These are phyloP conservation scores for Albula glossodonta DNA, from an alignment of 2,113 vertebrate genomes.

Conservation along the genomic window DNA sequence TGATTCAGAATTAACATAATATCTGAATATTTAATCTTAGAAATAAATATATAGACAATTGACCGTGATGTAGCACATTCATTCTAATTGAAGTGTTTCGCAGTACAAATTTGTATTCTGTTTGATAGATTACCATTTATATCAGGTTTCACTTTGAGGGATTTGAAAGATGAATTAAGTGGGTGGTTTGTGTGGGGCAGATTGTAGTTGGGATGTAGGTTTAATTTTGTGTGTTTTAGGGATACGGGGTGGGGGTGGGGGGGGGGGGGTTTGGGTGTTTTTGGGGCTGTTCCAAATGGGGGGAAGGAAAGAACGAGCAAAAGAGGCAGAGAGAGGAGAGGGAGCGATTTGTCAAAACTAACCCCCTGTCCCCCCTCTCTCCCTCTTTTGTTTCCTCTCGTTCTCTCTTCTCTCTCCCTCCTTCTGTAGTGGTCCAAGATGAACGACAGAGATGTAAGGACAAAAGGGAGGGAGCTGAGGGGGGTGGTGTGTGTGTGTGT, in stretches of 20 bases:
- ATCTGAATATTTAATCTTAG: too few relatives aligned
- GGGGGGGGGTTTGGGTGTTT: not conserved
- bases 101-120: too few relatives aligned
- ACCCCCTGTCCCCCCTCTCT: slow-evolving; percentile 71
- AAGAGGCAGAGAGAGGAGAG: slow-evolving; percentile 54
- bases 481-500: slow-evolving; percentile 54
- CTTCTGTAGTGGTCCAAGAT: slow-evolving; percentile 78
- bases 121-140: too few relatives aligned
- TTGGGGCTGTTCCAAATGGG: not conserved
- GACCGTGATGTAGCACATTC: too few relatives aligned
- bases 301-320: slow-evolving; percentile 29
- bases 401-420: slow-evolving; percentile 64
- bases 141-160: too few relatives aligned
- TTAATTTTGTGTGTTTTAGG: not conserved
- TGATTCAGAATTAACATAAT: too few relatives aligned
- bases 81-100: too few relatives aligned
- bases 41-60: too few relatives aligned
- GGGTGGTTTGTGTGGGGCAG: not conserved
- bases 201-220: not conserved
- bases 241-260: not conserved
- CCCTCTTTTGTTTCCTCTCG: slow-evolving; percentile 63
- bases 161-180: too few relatives aligned
- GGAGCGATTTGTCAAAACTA: slow-evolving; percentile 66
- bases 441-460: slow-evolving; percentile 77
- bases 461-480: slow-evolving; percentile 60